Percentiles rank a stretch among this genome's conserved stretches.
phyloP scores from a whole-genome alignment of 2,797 vertebrate genomes.

The Acomys russatus region DNA sequence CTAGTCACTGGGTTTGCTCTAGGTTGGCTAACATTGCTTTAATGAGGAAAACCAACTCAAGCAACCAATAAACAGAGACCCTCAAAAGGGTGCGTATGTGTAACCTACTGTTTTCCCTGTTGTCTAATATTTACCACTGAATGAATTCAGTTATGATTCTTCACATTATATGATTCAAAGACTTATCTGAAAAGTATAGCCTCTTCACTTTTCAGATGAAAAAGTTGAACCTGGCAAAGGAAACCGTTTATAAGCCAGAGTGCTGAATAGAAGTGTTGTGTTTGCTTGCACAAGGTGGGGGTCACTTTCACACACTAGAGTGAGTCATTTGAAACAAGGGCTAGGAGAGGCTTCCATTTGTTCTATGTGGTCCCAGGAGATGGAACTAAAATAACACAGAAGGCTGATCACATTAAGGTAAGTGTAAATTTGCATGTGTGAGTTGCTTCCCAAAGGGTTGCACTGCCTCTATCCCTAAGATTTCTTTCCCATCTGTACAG shows the following conservation, averaged over 20 bases:
- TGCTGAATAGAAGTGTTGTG: neutral
- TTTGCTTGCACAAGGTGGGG: neutral
- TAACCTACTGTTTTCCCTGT: neutral
- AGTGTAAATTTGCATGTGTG: neutral
- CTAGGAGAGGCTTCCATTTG: neutral
- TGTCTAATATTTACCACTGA: neutral
- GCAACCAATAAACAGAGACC: neutral
- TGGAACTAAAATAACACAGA: neutral
- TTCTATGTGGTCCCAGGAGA: neutral
- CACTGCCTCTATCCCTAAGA: neutral
- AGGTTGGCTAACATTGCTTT: neutral
- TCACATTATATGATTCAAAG: neutral
- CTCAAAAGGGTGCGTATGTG: neutral
- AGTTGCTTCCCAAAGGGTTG: neutral
- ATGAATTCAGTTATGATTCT: neutral
- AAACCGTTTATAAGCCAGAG: neutral
- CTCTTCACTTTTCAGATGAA: slow-evolving; percentile 48
- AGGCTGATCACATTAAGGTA: neutral
- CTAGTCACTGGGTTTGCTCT: neutral
- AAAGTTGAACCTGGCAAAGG: neutral
- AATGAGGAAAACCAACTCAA: neutral
- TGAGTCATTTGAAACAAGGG: neutral
- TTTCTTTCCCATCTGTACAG: neutral
- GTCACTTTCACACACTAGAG: neutral
- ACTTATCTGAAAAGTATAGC: slow-evolving; percentile 19